A percentile compares a stretch with the other conserved stretches of the same genome.
Conservation (phyloP, 2,797 vertebrate genomes). For the Ptychadena robeensis region DNA sequence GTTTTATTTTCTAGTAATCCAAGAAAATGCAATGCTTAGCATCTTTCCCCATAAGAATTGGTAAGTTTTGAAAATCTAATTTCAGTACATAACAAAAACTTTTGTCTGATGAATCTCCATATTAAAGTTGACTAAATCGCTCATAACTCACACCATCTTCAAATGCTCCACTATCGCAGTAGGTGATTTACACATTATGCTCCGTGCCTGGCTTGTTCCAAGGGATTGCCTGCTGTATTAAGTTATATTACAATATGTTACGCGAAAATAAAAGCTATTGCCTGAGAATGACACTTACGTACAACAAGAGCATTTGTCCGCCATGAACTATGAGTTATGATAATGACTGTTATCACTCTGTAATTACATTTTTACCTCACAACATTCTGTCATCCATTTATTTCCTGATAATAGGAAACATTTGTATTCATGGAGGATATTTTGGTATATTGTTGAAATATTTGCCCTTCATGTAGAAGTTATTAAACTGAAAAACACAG, state of each 20-base stretch:
- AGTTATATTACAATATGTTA: conserved; percentile 68
- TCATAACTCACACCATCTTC: conserved; percentile 65
- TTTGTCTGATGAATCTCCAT: conserved; percentile 58
- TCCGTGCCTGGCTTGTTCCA: conserved; percentile 69
- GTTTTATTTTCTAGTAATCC: neutral
- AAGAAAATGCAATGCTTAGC: neutral
- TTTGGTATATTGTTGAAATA: conserved; percentile 73
- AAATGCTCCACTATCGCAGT: conserved; percentile 66
- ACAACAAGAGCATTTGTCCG: conserved; percentile 74
- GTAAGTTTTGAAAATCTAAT: conserved; percentile 22
- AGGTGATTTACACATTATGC: conserved; percentile 66
- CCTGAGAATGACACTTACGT: conserved; percentile 75
- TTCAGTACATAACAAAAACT: conserved; percentile 27
- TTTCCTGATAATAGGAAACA: conserved; percentile 75
- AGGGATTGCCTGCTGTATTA: conserved; percentile 65
- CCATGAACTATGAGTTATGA: conserved; percentile 70
- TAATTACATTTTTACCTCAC: conserved; percentile 76
- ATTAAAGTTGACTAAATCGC: conserved; percentile 66
- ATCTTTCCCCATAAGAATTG: neutral
- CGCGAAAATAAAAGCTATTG: conserved; percentile 72
- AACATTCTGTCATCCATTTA: conserved; percentile 76
- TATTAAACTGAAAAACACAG: conserved; percentile 66
- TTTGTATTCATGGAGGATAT: conserved; percentile 77
- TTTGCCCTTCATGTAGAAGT: conserved; percentile 70
- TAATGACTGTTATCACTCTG: conserved; percentile 77